Conservation (phyloP, 2,888 invertebrate genomes). For the Empis livida region DNA sequence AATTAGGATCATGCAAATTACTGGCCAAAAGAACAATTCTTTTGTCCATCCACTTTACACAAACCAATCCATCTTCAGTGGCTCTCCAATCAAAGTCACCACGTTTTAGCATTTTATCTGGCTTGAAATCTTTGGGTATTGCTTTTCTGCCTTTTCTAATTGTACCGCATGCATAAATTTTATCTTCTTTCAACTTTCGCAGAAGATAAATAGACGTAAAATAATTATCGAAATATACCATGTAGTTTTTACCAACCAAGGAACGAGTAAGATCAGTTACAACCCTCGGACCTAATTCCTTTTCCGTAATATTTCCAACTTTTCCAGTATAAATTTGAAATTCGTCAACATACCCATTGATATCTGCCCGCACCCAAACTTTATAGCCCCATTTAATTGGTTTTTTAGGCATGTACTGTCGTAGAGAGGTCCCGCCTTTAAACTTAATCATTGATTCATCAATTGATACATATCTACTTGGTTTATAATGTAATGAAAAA, state of each 20-base stretch:
- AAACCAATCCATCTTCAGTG: conserved; percentile 4
- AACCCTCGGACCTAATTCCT: conserved; percentile 13
- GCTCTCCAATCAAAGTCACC: conserved; percentile 3
- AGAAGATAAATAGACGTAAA: conserved; percentile 4
- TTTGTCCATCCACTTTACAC: conserved; percentile 6
- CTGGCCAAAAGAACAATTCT: background rate
- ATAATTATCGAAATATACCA: conserved; percentile 5
- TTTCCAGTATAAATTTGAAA: conserved; percentile 25
- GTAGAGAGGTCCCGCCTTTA: conserved; percentile 15
- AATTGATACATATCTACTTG: conserved; percentile 8
- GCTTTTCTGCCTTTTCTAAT: conserved; percentile 5
- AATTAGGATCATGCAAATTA: conserved; percentile 1
- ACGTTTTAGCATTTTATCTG: conserved; percentile 1
- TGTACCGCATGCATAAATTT: conserved; percentile 6
- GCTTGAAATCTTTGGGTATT: background rate
- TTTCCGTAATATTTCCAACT: conserved; percentile 22
- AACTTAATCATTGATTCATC: conserved; percentile 20
- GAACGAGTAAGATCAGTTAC: conserved; percentile 4
- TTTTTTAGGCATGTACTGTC: conserved; percentile 14
- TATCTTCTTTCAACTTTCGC: conserved; percentile 2
- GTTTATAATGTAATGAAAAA: too few relatives aligned
- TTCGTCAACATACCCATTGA: conserved; percentile 16
- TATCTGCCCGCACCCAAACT: conserved; percentile 16
- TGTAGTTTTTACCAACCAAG: conserved; percentile 2
- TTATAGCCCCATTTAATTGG: conserved; percentile 17